Base-by-base conservation (phyloP, 2,797 vertebrate species). In the Lacerta viridis region DNA sequence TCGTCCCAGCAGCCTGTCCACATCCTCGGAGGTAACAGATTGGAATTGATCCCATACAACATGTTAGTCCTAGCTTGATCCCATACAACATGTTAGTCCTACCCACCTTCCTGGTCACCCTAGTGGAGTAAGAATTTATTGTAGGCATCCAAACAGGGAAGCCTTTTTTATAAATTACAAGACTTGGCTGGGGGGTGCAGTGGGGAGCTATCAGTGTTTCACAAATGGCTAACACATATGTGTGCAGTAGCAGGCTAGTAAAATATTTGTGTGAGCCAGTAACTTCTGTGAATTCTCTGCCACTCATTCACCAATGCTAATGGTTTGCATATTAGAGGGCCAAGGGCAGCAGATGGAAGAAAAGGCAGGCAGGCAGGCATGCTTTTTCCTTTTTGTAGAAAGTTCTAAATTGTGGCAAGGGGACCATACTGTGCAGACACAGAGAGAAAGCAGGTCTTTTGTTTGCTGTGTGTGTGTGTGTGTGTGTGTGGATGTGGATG, bases 401-500 rank as follows among this genome's bases (percentile, higher is more conserved):
- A 80, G 33, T 77, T 55, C 9, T 39, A 64, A 18, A 25, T 46
- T 55, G 33, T 69, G 72, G 27, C 72, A 85, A 20, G 36, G 77
- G 59, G 43, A 29, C 29, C 39, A 5, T 4, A 39, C 72, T 72
- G 27, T 84, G 50, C 64, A 64, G 78, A 61, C 61, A 8, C 20
- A 36, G 72, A 74, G 46, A 80, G 74, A 83, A 79, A 61, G 36
- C 50, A 87, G 69, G 72, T 88, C 90, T 84, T 78, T 84, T 90
- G 71, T 76, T 88, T 72, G 61, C 33, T 41, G 85, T 87, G 84
- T 79, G 87, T 93, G 77, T 92, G 85, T 81, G 76, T 93, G 69
- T 64, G 74, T 92, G 94, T 91, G 87, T 92, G 85, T 50, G 84
- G 92, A 75, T 92, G 85, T 50, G 84, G 92, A 75, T 92, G 85